phyloP scores from a whole-genome alignment of 1,140 invertebrate genomes.

The Andricus grossulariae region DNA sequence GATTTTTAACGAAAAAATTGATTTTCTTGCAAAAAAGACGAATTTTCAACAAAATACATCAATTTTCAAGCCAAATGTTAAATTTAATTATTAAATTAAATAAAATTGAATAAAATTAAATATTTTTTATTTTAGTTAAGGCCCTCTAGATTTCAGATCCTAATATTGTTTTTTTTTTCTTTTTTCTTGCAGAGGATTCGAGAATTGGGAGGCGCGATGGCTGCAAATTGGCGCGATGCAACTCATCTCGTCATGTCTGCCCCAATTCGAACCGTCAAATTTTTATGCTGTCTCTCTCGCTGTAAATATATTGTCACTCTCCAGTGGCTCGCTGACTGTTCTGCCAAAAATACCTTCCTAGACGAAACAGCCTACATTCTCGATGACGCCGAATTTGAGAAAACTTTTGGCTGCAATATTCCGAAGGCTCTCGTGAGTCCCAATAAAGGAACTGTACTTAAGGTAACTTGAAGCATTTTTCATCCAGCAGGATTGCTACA shows the following conservation, averaged over 20 bases:
- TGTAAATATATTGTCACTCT: slow-evolving; percentile 87
- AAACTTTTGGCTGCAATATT: slow-evolving; percentile 86
- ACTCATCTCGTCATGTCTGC: slow-evolving; percentile 91
- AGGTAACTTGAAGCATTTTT: slow-evolving; percentile 59
- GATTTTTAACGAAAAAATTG: too few relatives aligned
- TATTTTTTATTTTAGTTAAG: too few relatives aligned
- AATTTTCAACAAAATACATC: too few relatives aligned
- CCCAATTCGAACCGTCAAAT: slow-evolving; percentile 88
- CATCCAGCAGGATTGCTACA: neutral
- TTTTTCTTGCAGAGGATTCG: slow-evolving; percentile 78
- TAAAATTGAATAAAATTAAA: too few relatives aligned
- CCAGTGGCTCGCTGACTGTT: slow-evolving; percentile 90
- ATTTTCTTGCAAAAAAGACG: too few relatives aligned
- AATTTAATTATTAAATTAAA: too few relatives aligned
- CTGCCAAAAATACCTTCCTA: slow-evolving; percentile 85
- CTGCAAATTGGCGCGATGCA: slow-evolving; percentile 82
- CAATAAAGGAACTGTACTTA: slow-evolving; percentile 75
- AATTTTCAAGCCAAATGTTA: too few relatives aligned
- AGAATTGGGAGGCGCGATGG: slow-evolving; percentile 87
- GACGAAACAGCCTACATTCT: slow-evolving; percentile 84
- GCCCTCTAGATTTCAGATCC: too few relatives aligned
- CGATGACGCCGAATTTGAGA: slow-evolving; percentile 86
- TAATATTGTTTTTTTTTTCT: neutral
- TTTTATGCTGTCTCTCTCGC: slow-evolving; percentile 86
- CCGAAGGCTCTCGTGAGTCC: slow-evolving; percentile 82